Conservation (phyloP, 2,113 vertebrate species). For the Ictalurus punctatus region DNA sequence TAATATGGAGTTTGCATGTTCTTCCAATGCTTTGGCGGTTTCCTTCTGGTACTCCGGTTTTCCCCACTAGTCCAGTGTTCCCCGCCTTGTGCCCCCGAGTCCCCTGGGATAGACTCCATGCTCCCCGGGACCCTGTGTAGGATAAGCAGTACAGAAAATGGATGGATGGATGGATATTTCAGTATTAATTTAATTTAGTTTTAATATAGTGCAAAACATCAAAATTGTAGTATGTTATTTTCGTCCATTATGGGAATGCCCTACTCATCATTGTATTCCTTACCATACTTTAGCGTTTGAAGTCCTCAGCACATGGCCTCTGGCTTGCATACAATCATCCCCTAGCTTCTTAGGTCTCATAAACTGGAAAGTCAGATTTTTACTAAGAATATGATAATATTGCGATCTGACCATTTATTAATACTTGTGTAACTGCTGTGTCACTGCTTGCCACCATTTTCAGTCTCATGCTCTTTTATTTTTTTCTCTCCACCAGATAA, state of each 20-base stretch:
- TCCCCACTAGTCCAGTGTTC: too few species aligned
- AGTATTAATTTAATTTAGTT: too few species aligned
- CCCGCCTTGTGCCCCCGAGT: too few species aligned
- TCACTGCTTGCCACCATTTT: neutral
- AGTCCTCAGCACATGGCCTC: neutral
- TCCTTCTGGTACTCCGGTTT: too few species aligned
- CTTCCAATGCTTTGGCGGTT: too few species aligned
- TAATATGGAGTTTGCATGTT: too few species aligned
- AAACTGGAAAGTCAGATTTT: neutral
- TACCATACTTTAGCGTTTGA: neutral
- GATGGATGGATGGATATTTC: too few species aligned
- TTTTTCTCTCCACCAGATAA: slow-evolving; percentile 10
- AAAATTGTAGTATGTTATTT: neutral
- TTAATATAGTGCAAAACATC: too few species aligned
- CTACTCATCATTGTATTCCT: neutral
- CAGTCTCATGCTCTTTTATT: slow-evolving; percentile 5
- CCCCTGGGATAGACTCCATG: too few species aligned
- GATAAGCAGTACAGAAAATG: too few species aligned
- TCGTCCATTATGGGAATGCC: neutral
- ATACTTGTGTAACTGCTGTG: neutral
- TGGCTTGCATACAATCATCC: neutral
- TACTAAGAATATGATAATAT: neutral
- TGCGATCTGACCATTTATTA: neutral
- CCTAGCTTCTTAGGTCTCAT: neutral
- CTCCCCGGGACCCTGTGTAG: too few species aligned